These are phyloP conservation scores for Lithophane ornitopus DNA, from an alignment of 2,888 invertebrate genomes.

Conservation along the genomic window DNA sequence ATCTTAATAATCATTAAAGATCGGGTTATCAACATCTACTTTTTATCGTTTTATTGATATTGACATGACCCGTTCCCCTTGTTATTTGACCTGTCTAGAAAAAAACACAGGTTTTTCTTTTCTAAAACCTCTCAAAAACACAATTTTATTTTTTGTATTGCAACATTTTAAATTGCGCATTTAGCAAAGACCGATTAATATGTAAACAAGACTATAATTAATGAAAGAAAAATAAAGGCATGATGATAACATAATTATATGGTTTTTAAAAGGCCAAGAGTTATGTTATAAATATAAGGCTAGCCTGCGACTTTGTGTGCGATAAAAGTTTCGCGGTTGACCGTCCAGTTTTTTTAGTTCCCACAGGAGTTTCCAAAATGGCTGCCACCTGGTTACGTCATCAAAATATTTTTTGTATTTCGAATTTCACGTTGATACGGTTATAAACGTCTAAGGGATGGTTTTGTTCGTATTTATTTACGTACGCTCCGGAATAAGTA, in stretches of 20 bases:
- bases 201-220: conserved; percentile 8
- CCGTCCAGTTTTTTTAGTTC: conserved; percentile 11
- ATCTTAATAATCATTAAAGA: neutral
- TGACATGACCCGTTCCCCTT: neutral
- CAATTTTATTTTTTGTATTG: neutral
- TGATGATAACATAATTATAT: conserved; percentile 29
- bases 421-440: neutral
- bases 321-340: conserved; percentile 24
- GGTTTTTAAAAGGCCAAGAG: conserved; percentile 19
- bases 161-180: neutral
- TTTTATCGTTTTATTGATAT: neutral
- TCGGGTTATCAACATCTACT: neutral
- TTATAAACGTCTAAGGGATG: neutral
- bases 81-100: neutral
- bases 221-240: conserved; percentile 14
- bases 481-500: too few species aligned
- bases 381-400: neutral
- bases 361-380: conserved; percentile 16
- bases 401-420: conserved; percentile 24
- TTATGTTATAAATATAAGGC: conserved; percentile 21
- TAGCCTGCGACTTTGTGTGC: conserved; percentile 5
- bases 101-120: neutral
- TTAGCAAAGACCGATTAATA: neutral
- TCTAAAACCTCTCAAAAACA: neutral
- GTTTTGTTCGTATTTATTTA: neutral